These are phyloP conservation scores for Mus spretus DNA, from an alignment of 2,797 vertebrate genomes.

Conservation along the genomic window DNA sequence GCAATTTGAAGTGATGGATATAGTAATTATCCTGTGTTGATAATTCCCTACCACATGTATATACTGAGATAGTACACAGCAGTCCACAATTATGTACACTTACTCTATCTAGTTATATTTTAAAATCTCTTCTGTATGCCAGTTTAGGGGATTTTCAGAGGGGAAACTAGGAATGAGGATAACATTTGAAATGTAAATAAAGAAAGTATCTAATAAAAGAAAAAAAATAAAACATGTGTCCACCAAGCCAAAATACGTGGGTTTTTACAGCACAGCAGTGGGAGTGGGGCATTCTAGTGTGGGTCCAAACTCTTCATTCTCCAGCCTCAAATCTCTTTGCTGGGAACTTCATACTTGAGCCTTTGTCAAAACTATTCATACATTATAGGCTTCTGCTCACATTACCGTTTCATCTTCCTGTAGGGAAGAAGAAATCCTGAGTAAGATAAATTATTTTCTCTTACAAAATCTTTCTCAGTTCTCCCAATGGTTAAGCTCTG, in stretches of 20 bases:
- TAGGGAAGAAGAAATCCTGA: background rate
- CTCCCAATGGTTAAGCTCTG: accelerated
- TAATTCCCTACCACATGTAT: background rate
- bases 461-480: accelerated
- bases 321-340: background rate
- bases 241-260: background rate
- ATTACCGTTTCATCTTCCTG: background rate
- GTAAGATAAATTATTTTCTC: background rate
- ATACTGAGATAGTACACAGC: background rate
- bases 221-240: background rate
- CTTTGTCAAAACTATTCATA: background rate
- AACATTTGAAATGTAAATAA: too few species aligned
- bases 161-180: too few species aligned
- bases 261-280: background rate
- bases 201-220: too few species aligned
- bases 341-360: background rate
- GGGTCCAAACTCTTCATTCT: too few species aligned
- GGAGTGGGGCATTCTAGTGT: background rate
- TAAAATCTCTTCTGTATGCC: background rate
- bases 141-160: too few species aligned
- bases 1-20: background rate
- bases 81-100: background rate
- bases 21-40: background rate
- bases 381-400: background rate
- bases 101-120: background rate